These are phyloP conservation scores for Lagria hirta DNA, from an alignment of 2,888 invertebrate genomes.

Conservation along the genomic window DNA sequence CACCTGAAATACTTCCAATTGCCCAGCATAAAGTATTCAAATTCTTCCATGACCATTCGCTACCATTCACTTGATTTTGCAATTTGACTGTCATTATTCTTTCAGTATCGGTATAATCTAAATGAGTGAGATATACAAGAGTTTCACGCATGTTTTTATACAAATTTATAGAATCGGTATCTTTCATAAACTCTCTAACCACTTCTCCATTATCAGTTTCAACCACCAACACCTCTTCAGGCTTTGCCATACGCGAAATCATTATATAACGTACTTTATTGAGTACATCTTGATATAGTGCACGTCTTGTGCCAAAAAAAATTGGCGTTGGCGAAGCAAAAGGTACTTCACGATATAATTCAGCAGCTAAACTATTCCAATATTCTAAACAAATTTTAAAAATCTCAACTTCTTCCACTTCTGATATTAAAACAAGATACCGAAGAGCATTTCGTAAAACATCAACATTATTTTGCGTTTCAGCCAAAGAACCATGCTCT, in stretches of 20 bases:
- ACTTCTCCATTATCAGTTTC: conserved; percentile 99
- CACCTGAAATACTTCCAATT: conserved; percentile 87
- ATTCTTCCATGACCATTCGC: conserved; percentile 99
- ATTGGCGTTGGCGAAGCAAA: conserved; percentile 45
- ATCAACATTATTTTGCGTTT: conserved; percentile 72
- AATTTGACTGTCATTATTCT: conserved; percentile 98
- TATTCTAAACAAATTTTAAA: conserved; percentile 99
- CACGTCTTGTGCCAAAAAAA: conserved; percentile 52
- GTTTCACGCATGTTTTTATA: conserved; percentile 99
- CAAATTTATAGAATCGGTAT: conserved; percentile 98
- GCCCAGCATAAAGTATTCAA: conserved; percentile 99
- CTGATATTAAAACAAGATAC: conserved; percentile 89
- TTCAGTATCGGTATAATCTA: conserved; percentile 97
- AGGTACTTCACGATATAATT: conserved; percentile 82
- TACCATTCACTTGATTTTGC: conserved; percentile 96
- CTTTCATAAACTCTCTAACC: conserved; percentile 99
- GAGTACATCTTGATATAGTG: conserved; percentile 77
- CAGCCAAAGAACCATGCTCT: conserved; percentile 87
- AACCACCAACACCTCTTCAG: conserved; percentile 98
- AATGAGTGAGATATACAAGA: conserved; percentile 95
- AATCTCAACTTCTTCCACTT: conserved; percentile 99
- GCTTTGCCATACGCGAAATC: conserved; percentile 99
- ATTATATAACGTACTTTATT: conserved; percentile 93
- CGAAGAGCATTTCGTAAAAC: conserved; percentile 80
- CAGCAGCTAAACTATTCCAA: conserved; percentile 93